These are phyloP conservation scores for Polypedilum pembai DNA, from an alignment of 1,140 invertebrate genomes.

Conservation along the genomic window DNA sequence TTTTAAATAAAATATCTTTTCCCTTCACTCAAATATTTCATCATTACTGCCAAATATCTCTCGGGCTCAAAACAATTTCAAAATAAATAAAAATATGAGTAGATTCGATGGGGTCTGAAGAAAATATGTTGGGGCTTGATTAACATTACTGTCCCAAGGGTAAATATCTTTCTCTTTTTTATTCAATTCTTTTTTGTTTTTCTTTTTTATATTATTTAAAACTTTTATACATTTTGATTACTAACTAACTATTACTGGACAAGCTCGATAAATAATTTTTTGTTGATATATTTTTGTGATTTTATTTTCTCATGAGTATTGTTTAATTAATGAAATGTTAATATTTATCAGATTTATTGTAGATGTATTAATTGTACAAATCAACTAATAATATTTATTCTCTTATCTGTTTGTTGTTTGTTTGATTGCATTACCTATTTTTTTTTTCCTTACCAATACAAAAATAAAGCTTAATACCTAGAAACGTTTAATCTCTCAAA, in stretches of 20 bases:
- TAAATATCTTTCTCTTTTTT: slow-evolving; percentile 35
- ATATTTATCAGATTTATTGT: not conserved
- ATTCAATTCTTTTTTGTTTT: slow-evolving; percentile 29
- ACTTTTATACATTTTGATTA: not conserved
- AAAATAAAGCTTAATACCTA: too few relatives aligned
- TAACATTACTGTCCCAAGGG: slow-evolving; percentile 45
- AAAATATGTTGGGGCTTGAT: slow-evolving; percentile 46
- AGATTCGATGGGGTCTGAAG: slow-evolving; percentile 48
- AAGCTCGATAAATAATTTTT: slow-evolving; percentile 20
- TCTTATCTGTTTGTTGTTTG: too few relatives aligned
- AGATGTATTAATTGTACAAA: too few relatives aligned
- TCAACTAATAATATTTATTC: too few relatives aligned
- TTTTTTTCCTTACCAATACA: too few relatives aligned
- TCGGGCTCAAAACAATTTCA: not conserved
- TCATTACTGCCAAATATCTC: not conserved
- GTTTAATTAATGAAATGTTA: not conserved
- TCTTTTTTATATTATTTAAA: not conserved
- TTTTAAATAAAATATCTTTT: not conserved
- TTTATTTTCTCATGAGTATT: not conserved
- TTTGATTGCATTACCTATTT: too few relatives aligned
- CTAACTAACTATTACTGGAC: too few relatives aligned
- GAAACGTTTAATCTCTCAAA: too few relatives aligned
- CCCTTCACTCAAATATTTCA: not conserved
- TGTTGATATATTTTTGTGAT: not conserved
- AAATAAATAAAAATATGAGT: slow-evolving; percentile 15